Evolutionary conservation across 2,888 invertebrate species (phyloP), one percentile per base, ranked within the genome.

Genomic region (Oasisia sp.): DNA sequence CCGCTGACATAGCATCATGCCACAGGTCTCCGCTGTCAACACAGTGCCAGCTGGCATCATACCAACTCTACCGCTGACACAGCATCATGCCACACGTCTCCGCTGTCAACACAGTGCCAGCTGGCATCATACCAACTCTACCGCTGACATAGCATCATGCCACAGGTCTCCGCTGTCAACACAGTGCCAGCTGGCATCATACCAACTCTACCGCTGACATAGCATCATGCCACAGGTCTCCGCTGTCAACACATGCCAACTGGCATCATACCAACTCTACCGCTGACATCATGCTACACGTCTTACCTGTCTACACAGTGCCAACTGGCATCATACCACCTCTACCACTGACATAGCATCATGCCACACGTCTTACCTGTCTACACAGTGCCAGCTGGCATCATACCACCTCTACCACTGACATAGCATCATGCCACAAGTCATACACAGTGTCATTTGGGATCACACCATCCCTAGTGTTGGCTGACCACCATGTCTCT

Each of bases 251-350:
- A 19, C 2, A 56, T 74, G 74, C 4, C 27, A 27, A 5, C 27
- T 74, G 74, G 27, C n/a, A 74, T 74, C 74, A 74, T 74, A n/a
- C 74, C 14, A 74, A 5, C 74, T 27, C 27, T 74, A 19, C 27
- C 27, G 27, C 27, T 74, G 7, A 27, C 74, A 27, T 74, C 74
- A 74, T 95, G 0, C 95, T 95, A 90, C 96, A 96, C 92, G 95
- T 95, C 8, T 95, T 94, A 91, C 95, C 95, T 95, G 93, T 32
- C 19, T 19, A 91, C 32, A 74, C 27, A 27, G 27, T 74, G 74
- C 74, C 74, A 74, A 14, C 32, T 90, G 44, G 90, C n/a, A 38
- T n/a, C 32, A 90, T 38, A 38, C 32, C 7, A 32, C 32, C 90
- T 90, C 19, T 90, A 90, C 90, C 14, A 14, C 14, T 19, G 44